Evolutionary conservation across 2,113 vertebrate genomes (phyloP).

Genomic region (Sminthopsis crassicaudata): DNA sequence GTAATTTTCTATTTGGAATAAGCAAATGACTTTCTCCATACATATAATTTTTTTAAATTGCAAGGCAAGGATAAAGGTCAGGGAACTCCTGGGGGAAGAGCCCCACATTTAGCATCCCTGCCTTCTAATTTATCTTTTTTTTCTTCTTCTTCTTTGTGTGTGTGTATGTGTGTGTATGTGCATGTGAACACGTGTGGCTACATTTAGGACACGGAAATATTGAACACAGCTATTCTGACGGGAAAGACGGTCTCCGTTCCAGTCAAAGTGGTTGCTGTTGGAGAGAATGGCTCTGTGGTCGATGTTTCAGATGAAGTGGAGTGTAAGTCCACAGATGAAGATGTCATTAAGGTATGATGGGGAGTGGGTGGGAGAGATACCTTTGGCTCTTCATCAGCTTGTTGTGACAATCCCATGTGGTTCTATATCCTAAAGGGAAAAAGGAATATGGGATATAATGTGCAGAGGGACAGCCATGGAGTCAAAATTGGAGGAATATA

Average conservation of each 20-base stretch:
- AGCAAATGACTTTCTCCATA: neutral
- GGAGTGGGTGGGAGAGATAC: neutral
- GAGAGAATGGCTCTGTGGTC: conserved; percentile 84
- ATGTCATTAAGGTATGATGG: conserved; percentile 84
- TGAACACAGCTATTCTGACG: conserved; percentile 86
- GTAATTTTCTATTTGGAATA: too few relatives aligned
- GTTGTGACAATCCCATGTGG: neutral
- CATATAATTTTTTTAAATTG: neutral
- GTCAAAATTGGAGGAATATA: neutral
- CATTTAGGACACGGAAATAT: conserved; percentile 82
- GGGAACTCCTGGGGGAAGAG: fast-evolving
- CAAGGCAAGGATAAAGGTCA: fast-evolving
- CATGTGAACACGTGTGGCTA: neutral
- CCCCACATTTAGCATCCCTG: fast-evolving
- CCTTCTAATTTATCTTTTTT: neutral
- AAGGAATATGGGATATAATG: neutral
- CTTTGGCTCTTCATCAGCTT: fast-evolving
- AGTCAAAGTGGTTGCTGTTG: conserved; percentile 82
- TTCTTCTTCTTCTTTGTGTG: fast-evolving
- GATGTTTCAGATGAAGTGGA: conserved; percentile 79
- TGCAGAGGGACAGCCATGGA: neutral
- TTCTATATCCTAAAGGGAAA: too few relatives aligned
- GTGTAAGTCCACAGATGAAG: conserved; percentile 85
- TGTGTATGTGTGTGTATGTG: neutral
- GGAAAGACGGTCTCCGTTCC: conserved; percentile 83